phyloP scores from a whole-genome alignment of 2,888 invertebrate genomes.

The Idaea straminata region DNA sequence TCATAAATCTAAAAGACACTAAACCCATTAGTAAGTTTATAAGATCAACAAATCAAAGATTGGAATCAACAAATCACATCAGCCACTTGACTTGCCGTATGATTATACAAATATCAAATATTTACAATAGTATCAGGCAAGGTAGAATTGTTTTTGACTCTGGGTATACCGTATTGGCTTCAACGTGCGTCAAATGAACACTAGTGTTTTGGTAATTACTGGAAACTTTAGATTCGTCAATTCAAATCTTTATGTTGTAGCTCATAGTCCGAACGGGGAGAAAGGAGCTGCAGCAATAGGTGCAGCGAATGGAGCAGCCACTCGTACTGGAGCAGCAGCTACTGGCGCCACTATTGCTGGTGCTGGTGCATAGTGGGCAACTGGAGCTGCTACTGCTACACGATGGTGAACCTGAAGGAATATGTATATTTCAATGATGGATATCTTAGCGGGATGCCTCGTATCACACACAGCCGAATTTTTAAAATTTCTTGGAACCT shows the following conservation, averaged over 20 bases:
- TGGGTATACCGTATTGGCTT: background rate
- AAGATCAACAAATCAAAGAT: background rate
- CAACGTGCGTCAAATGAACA: background rate
- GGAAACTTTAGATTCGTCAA: background rate
- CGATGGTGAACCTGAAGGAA: slow-evolving; percentile 28
- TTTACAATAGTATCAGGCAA: background rate
- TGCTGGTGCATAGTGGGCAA: slow-evolving; percentile 55
- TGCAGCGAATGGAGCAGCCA: background rate
- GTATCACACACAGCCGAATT: background rate
- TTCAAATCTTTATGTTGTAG: background rate
- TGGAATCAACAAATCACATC: background rate
- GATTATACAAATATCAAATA: background rate
- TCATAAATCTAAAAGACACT: background rate
- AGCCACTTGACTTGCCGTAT: background rate
- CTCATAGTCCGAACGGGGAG: background rate
- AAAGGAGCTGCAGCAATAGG: background rate
- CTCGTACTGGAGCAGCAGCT: background rate
- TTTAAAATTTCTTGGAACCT: background rate
- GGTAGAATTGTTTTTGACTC: background rate
- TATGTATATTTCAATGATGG: background rate
- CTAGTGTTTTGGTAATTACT: background rate
- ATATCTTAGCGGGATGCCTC: background rate
- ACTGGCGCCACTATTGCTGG: slow-evolving; percentile 26
- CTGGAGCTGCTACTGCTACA: slow-evolving; percentile 50
- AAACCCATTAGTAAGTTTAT: background rate